Evolutionary conservation across 2,797 vertebrate species (phyloP).

Genomic region (Galagoides demidoff): DNA sequence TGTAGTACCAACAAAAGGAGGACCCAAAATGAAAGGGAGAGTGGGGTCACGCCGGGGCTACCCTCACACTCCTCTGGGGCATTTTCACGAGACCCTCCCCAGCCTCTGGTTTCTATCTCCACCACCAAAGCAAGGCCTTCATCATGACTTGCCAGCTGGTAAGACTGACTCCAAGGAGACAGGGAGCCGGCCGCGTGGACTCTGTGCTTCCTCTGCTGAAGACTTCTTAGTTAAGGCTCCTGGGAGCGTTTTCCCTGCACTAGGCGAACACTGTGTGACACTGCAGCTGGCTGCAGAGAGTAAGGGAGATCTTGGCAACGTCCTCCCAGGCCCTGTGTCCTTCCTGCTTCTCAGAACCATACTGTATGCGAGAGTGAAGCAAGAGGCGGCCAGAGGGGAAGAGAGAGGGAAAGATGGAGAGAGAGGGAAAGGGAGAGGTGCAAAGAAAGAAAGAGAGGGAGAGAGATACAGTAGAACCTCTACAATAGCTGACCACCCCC

Average conservation of each 20-base stretch:
- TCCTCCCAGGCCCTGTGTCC: not conserved
- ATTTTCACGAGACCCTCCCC: not conserved
- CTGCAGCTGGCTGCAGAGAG: not conserved
- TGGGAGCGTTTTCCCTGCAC: not conserved
- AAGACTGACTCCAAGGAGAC: not conserved
- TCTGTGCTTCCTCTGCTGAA: not conserved
- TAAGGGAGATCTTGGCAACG: not conserved
- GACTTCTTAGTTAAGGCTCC: not conserved
- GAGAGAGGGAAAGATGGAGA: not conserved
- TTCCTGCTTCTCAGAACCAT: too few relatives aligned
- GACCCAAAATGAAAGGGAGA: not conserved
- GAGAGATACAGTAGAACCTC: not conserved
- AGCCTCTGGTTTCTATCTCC: not conserved
- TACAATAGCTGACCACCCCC: too few relatives aligned
- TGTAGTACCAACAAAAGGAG: not conserved
- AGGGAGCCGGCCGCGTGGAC: not conserved
- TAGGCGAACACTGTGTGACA: not conserved
- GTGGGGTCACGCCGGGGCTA: fast-evolving
- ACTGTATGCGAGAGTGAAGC: not conserved
- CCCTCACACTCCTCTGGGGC: not conserved
- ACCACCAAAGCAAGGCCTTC: not conserved
- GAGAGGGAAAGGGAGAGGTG: too few relatives aligned
- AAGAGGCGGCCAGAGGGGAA: not conserved
- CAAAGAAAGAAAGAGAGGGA: not conserved
- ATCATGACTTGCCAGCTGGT: not conserved